Percentiles rank a stretch among this genome's conserved stretches.
Conservation (phyloP, 2,113 vertebrate species). For the Chrysochloris asiatica region DNA sequence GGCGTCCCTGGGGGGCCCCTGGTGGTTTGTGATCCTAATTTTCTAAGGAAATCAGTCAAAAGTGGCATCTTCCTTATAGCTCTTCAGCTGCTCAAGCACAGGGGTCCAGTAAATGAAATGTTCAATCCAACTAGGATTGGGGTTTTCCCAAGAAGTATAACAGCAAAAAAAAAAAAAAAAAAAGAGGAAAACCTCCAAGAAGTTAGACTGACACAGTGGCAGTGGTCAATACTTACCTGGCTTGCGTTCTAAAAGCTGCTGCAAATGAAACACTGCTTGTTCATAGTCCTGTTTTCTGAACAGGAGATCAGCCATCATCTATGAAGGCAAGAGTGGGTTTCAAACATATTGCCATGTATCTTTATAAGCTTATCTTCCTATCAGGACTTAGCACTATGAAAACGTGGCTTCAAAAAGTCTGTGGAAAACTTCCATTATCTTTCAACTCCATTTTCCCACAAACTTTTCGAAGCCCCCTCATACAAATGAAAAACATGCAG, state of each 20-base stretch:
- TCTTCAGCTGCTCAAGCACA: background rate
- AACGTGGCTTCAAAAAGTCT: background rate
- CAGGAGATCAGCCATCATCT: constrained; percentile 99
- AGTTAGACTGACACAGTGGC: too few species aligned
- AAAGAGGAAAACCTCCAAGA: background rate
- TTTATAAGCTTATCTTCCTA: background rate
- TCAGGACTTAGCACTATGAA: constrained; percentile 11
- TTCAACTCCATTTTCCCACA: too few species aligned
- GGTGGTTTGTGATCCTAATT: background rate
- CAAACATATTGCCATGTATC: constrained; percentile 55
- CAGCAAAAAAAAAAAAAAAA: background rate
- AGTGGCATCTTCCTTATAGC: background rate
- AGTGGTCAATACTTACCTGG: constrained; percentile 86
- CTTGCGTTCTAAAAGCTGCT: constrained; percentile 94
- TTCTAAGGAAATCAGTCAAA: background rate
- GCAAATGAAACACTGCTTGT: constrained; percentile 95
- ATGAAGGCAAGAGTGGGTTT: constrained; percentile 63
- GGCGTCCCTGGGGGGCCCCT: background rate
- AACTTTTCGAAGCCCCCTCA: too few species aligned
- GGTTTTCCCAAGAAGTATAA: background rate
- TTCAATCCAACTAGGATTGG: background rate
- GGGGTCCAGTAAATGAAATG: background rate
- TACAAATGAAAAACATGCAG: background rate
- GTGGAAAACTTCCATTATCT: too few species aligned
- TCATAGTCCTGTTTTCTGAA: constrained; percentile 97